Base-by-base conservation (phyloP, 1,140 invertebrate species). In the Drosophila yakuba region DNA sequence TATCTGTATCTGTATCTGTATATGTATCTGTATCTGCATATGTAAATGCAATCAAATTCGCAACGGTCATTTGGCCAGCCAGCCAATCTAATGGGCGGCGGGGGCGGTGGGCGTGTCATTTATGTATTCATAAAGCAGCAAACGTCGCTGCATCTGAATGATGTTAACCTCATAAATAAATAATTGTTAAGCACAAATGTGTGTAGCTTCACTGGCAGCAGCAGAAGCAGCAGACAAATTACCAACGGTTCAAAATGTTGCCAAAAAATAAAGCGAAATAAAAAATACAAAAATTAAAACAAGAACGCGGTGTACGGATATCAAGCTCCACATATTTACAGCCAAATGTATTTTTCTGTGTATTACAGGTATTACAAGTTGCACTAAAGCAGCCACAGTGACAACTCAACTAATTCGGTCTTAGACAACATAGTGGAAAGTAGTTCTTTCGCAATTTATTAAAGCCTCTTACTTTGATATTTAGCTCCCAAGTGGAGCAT, bases 121-220 rank as follows among this genome's bases (percentile, higher is more conserved):
- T 81, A 85, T 81, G 56, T 81, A 85, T 81, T 81, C 73, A 85
- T 78, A 85, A 74, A 85, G 77, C 66, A 66, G 82, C 61, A 56
- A 38, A 79, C 56, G 48, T 45, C 28, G 41, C 48, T 58, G 84
- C 83, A 88, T 83, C 83, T 77, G 84, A 88, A 88, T 88, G 84
- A 83, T 88, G 84, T 88, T 88, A 79, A 88, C 84, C 84, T 88
- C 84, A 89, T 88, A 86, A 86, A 86, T 86, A 86, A 82, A 83
- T 86, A 86, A 86, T 88, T 79, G 83, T 79, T 88, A 75, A 86
- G 79, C 79, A 63, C 78, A 82, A 82, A 88, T 88, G 78, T 82
- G 80, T 74, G 48, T 63, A 67, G 60, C 68, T 69, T 68, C 76
- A 62, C 4, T 23, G 44, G 51, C 32, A 59, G 64, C 52, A 41